Percentiles rank a stretch among this genome's conserved stretches.
These are phyloP conservation scores for Cheilosia vulpina DNA, from an alignment of 2,888 invertebrate genomes.

Conservation along the genomic window DNA sequence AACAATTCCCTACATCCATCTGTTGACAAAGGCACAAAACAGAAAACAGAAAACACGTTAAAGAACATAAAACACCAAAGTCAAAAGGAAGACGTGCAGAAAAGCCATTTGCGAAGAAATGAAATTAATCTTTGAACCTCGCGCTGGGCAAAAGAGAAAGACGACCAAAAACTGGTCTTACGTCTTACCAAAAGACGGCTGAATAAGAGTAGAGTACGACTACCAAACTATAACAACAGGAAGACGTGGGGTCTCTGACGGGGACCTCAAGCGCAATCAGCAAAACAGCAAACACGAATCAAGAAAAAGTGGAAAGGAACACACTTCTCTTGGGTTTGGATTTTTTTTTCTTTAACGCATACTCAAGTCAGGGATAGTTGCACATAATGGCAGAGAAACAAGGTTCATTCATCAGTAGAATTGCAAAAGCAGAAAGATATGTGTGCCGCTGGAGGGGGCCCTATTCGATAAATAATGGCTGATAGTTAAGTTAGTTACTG, in stretches of 20 bases:
- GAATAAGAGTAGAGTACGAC: conserved; percentile 36
- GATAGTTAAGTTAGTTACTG: conserved; percentile 19
- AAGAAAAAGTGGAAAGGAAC: conserved; percentile 40
- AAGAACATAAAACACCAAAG: conserved; percentile 59
- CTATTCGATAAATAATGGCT: conserved; percentile 51
- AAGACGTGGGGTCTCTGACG: conserved; percentile 60
- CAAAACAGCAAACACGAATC: conserved; percentile 62
- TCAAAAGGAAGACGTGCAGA: conserved; percentile 38
- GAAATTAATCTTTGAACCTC: conserved; percentile 66
- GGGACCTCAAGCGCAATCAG: conserved; percentile 66
- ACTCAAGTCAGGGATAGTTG: conserved; percentile 42
- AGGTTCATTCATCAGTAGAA: conserved; percentile 68
- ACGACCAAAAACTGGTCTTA: conserved; percentile 59
- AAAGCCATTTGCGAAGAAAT: conserved; percentile 53
- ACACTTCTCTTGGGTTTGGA: conserved; percentile 22
- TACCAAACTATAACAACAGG: conserved; percentile 70
- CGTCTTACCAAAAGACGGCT: conserved; percentile 23
- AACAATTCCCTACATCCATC: neutral
- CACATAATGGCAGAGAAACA: conserved; percentile 54
- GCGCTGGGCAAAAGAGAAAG: conserved; percentile 50
- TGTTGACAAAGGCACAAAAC: conserved; percentile 47
- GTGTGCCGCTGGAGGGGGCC: conserved; percentile 17
- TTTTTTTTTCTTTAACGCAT: conserved; percentile 21
- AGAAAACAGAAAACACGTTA: conserved; percentile 33
- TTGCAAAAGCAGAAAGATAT: conserved; percentile 23